Evolutionary conservation across 2,797 vertebrate genomes (phyloP).

Genomic region (Sebastes trivittatus): DNA sequence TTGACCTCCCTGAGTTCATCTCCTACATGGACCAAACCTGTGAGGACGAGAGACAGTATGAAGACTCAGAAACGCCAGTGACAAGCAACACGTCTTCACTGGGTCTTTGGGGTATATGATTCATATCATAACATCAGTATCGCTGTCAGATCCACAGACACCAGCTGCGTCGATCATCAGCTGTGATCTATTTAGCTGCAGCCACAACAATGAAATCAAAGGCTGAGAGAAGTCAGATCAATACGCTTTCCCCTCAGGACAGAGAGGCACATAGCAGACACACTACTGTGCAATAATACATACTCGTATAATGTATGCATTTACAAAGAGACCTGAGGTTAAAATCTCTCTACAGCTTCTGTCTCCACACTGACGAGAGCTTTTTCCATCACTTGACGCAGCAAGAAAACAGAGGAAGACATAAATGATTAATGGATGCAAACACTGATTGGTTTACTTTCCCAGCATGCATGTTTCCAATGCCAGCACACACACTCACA

Average conservation of each 20-base stretch:
- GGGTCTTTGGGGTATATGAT: not conserved
- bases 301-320: conserved; percentile 1
- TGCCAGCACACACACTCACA: not conserved
- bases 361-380: conserved; percentile 1
- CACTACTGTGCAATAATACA: not conserved
- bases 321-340: conserved; percentile 2
- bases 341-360: conserved; percentile 1
- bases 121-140: conserved; percentile 9
- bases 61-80: not conserved
- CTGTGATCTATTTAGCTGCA: conserved; percentile 35
- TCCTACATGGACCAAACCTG: conserved; percentile 95
- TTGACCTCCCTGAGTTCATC: conserved; percentile 97
- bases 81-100: not conserved
- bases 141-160: conserved; percentile 32
- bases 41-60: not conserved
- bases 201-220: conserved; percentile 62
- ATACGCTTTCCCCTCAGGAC: conserved; percentile 28
- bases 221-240: conserved; percentile 26
- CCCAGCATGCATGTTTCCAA: not conserved
- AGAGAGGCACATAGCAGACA: not conserved
- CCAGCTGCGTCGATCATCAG: not conserved
- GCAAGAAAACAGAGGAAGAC: conserved; percentile 28
- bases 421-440: conserved; percentile 47
- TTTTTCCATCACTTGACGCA: conserved; percentile 29
- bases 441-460: conserved; percentile 38